Conservation (phyloP, 2,797 vertebrate species). For the Bryconaethiops microstoma region DNA sequence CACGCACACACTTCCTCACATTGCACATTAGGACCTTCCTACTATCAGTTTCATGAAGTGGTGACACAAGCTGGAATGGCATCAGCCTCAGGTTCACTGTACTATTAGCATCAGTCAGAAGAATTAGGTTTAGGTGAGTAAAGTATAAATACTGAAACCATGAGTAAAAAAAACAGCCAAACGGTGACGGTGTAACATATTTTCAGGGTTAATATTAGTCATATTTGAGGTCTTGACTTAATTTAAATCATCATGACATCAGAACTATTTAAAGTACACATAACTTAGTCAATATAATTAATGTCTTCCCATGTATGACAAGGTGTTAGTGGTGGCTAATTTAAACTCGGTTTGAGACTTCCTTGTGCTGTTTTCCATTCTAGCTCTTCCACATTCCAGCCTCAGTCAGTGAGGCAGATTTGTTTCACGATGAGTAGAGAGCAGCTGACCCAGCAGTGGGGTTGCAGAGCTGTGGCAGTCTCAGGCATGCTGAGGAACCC, state of each 20-base stretch:
- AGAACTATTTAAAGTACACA: background rate
- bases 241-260: background rate
- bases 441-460: constrained; percentile 40
- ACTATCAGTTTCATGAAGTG: background rate
- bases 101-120: background rate
- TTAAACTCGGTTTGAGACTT: constrained; percentile 21
- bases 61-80: background rate
- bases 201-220: background rate
- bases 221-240: background rate
- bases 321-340: constrained; percentile 5
- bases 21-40: background rate
- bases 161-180: background rate
- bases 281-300: background rate
- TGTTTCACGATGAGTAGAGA: constrained; percentile 36
- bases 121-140: background rate
- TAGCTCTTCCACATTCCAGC: constrained; percentile 37
- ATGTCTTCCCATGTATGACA: background rate
- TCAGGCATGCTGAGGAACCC: background rate
- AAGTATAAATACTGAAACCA: background rate
- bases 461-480: background rate
- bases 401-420: constrained; percentile 34
- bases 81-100: background rate
- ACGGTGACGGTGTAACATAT: background rate
- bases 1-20: too few relatives aligned
- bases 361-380: constrained; percentile 37